These are phyloP conservation scores for Phalacrocorax aristotelis DNA, from an alignment of 2,113 vertebrate species.

Conservation along the genomic window DNA sequence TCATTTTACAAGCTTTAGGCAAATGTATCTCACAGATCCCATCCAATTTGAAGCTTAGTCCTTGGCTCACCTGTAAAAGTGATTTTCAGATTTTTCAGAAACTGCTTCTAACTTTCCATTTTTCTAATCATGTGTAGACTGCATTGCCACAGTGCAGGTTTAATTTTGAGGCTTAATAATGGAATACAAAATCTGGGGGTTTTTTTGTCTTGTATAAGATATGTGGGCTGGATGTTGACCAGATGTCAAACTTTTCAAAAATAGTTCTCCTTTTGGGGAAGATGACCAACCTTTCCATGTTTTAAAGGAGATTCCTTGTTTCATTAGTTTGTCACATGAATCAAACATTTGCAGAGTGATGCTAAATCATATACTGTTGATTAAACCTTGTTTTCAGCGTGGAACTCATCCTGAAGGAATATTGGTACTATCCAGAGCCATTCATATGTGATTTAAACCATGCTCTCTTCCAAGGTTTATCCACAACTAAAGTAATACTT, in stretches of 20 bases:
- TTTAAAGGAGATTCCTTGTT: background rate
- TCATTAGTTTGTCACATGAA: background rate
- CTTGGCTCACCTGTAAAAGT: background rate
- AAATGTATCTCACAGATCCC: background rate
- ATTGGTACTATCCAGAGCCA: background rate
- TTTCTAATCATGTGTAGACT: background rate
- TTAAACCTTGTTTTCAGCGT: background rate
- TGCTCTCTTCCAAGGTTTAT: background rate
- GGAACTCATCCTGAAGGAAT: background rate
- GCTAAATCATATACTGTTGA: background rate
- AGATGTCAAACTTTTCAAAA: background rate
- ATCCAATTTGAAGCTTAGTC: background rate
- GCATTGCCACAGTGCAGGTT: background rate
- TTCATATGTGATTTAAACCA: background rate
- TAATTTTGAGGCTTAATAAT: background rate
- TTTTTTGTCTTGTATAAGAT: background rate
- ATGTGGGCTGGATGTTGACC: background rate
- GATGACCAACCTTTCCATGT: background rate
- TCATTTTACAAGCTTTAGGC: background rate
- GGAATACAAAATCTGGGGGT: rapidly evolving
- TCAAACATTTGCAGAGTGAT: background rate
- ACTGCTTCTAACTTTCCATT: background rate
- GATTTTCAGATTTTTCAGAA: background rate
- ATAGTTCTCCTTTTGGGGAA: background rate
- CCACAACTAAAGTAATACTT: background rate